Evolutionary conservation across 2,797 vertebrate species (phyloP), one percentile per base, ranked within the genome.

Genomic region (Cottoperca gobio): DNA sequence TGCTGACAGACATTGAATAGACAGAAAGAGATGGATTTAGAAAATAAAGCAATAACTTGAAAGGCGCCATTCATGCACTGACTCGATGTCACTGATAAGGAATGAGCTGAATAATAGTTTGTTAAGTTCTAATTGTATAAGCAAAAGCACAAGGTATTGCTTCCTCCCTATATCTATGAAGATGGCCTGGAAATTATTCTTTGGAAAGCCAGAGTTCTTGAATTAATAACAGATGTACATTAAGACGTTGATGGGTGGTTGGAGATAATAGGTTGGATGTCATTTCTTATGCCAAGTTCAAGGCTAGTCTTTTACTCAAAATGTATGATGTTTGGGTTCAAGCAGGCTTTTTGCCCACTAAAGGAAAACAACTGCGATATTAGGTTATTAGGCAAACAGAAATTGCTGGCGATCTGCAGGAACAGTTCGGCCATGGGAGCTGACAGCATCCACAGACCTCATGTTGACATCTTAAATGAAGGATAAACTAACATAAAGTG

Each of bases 11-110:
- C n/a, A 2, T 1, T 52, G 43, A 72, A 68, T 33, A 68, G 72
- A 39, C 23, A 39, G 8, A 28, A 12, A 40, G 21, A 63, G 69
- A 84, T 28, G 35, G 46, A 59, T 73, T 66, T 45, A 40, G 19
- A 73, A 83, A 78, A 73, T 48, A 65, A 72, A 61, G 24, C 19
- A 46, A 40, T 70, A 57, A 48, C 13, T 67, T 23, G 39, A 81
- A 78, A 78, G 45, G 58, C 68, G n/a, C 40, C 40, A 46, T 69
- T 65, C 14, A 45, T 33, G 35, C 10, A 10, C 16, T 3, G 35
- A 65, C 8, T 66, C 5, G 23, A 19, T 70, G 45, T 5, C 1
- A 2, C 55, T 48, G 52, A 54, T 40, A 33, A 19, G 19, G 3
- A 63, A 33, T 28, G 19, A 63, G 4, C 40, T 10, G 16, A 13